Evolutionary conservation across 1,140 invertebrate species (phyloP), one percentile per base, ranked within the genome.

Genomic region (Lepidurus apus): DNA sequence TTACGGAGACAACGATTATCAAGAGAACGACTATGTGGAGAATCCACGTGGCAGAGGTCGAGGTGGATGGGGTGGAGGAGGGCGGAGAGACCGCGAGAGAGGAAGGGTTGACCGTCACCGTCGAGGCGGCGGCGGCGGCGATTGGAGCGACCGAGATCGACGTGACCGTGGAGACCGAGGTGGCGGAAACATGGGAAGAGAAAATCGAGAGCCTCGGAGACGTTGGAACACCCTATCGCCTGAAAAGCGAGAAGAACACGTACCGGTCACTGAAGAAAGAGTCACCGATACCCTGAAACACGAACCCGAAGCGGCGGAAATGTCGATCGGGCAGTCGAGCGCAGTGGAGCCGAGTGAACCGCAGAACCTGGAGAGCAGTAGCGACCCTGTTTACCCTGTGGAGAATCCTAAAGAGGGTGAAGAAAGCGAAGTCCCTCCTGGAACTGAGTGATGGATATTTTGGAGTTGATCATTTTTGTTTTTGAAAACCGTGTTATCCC

Each of bases 51-150:
- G 81, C 43, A n/a, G 79, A 11, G 44, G 79, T n/a, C 76, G 76
- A 9, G 65, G 74, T 17, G 24, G 76, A 6, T 9, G 53, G 13
- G 53, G 53, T 65, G 53, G 53, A 13, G 45, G 73, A 45, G 76
- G 81, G 78, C 79, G 77, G 45, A 80, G 81, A 0, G 78, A 81
- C 17, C 80, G 79, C 11, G 80, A 82, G 10, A 44, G 77, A 11
- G 81, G 79, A 42, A 79, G 80, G 77, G 81, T 74, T n/a, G 81
- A 80, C 43, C 47, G 79, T 73, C 78, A 80, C 47, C 74, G 78
- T 74, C 75, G 79, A 74, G 79, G 81, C 13, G 73, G 79, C 17
- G 80, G 79, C 17, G 80, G 79, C 42, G 77, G 76, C 6, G 78
- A 81, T 17, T 45, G 80, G 17, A n/a, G 65, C 13, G 77, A 80